Evolutionary conservation across 1,140 invertebrate genomes (phyloP), one percentile per base, ranked within the genome.

Genomic region (Nasonia giraulti): DNA sequence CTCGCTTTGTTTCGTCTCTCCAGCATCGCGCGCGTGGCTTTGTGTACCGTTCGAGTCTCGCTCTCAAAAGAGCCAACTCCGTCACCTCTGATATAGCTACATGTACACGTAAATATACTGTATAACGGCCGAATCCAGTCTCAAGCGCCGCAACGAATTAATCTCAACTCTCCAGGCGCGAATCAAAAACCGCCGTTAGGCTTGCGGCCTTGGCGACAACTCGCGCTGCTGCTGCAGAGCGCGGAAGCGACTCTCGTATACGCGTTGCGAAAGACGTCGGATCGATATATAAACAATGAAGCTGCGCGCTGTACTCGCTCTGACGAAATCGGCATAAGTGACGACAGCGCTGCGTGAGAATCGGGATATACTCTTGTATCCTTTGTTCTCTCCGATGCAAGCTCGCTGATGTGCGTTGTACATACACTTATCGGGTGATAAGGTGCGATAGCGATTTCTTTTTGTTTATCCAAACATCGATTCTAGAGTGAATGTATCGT

Each of bases 271-370:
- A 71, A 23, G 62, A n/a, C 4, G 47, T 55, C 37, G 69, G 14
- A 71, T 71, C 68, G 68, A 71, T 71, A n/a, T 62, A 14, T 50
- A 71, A 71, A 71, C 68, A 71, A 71, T 71, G 68, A 71, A 71
- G 68, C 68, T 71, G 68, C 10, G 68, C 23, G 62, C 68, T 37
- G 50, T 23, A n/a, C n/a, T 37, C 33, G 62, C 23, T 6, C 55
- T 71, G 68, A 71, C 27, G 68, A 71, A 71, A 73, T 74, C 79
- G 40, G 69, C 68, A 47, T 44, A n/a, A 62, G 55, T 62, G 55
- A 62, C 55, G 20, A 7, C 20, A 7, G 17, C 20, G 17, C 17
- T 17, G 55, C 20, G 17, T 62, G 55, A 62, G 55, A 62, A 62
- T 62, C 55, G 55, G 55, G 17, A 62, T 62, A 62, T 62, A n/a